These are phyloP conservation scores for Phylloscopus trochiloides DNA, from an alignment of 2,113 vertebrate genomes.

Conservation along the genomic window DNA sequence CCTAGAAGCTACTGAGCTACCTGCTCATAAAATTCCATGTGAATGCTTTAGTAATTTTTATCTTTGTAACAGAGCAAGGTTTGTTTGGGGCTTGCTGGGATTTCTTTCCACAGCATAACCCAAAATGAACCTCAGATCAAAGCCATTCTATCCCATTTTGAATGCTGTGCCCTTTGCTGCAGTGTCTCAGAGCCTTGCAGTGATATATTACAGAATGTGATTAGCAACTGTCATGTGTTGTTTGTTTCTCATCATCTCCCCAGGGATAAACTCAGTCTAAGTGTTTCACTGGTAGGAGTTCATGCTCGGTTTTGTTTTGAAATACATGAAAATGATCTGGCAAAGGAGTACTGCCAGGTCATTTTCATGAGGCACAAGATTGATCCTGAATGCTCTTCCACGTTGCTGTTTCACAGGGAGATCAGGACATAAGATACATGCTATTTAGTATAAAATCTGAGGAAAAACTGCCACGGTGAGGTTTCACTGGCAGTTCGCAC, in stretches of 20 bases:
- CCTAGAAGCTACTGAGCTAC: neutral
- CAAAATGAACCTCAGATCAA: slow-evolving; percentile 38
- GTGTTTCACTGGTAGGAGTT: neutral
- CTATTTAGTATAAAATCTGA: neutral
- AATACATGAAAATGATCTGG: neutral
- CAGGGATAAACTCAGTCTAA: slow-evolving; percentile 19
- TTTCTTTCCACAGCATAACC: neutral
- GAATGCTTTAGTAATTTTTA: neutral
- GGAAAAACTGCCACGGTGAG: neutral
- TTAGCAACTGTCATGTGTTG: neutral
- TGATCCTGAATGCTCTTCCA: neutral
- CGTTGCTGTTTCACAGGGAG: neutral
- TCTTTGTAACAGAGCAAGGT: neutral
- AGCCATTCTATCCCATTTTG: neutral
- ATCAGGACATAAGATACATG: neutral
- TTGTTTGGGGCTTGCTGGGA: neutral
- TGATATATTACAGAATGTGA: neutral
- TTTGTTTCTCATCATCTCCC: slow-evolving; percentile 33
- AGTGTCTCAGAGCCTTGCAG: neutral
- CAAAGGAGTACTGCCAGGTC: neutral
- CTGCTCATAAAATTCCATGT: neutral
- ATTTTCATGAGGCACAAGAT: slow-evolving; percentile 2
- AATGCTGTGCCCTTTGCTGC: neutral
- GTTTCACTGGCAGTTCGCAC: neutral
- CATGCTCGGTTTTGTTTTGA: neutral